Evolutionary conservation across 2,113 vertebrate genomes (phyloP).

Genomic region (Syngnathus scovelli): DNA sequence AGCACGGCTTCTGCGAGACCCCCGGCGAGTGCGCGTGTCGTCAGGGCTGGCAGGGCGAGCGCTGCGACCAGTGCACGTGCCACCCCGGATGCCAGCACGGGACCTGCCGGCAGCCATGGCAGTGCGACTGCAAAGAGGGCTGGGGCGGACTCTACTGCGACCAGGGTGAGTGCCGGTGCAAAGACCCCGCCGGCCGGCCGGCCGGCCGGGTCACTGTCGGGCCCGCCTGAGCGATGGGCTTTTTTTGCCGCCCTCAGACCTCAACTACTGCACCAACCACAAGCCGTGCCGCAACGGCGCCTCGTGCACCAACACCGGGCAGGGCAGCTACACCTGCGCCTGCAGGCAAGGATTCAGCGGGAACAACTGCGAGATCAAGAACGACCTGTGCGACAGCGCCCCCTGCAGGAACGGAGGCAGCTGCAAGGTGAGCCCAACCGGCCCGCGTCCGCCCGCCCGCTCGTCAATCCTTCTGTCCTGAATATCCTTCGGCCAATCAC

Average conservation of each 20-base stretch:
- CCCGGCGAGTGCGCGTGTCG: constrained; percentile 78
- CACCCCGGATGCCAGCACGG: constrained; percentile 77
- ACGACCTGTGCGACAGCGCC: constrained; percentile 81
- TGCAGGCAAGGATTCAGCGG: constrained; percentile 72
- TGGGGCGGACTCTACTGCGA: constrained; percentile 81
- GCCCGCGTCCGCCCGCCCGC: no score
- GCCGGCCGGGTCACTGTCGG: no score
- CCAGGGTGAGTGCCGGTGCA: constrained; percentile 52
- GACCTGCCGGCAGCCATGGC: constrained; percentile 73
- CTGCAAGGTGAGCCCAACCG: constrained; percentile 74
- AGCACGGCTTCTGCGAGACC: constrained; percentile 74
- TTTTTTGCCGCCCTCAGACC: constrained; percentile 46
- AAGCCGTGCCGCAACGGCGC: constrained; percentile 75
- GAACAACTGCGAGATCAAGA: constrained; percentile 70
- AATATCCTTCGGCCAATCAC: no score
- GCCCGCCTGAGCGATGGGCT: neutral
- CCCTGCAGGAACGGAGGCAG: constrained; percentile 87
- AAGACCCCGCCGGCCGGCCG: no score
- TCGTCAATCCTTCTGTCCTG: no score
- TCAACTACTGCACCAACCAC: constrained; percentile 84
- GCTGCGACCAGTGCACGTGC: constrained; percentile 73
- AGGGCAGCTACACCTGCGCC: constrained; percentile 80
- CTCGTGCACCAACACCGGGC: constrained; percentile 80
- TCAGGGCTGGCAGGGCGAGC: constrained; percentile 78
- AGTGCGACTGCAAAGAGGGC: constrained; percentile 78